These are phyloP conservation scores for Elegia similella DNA, from an alignment of 2,888 invertebrate species.

Conservation along the genomic window DNA sequence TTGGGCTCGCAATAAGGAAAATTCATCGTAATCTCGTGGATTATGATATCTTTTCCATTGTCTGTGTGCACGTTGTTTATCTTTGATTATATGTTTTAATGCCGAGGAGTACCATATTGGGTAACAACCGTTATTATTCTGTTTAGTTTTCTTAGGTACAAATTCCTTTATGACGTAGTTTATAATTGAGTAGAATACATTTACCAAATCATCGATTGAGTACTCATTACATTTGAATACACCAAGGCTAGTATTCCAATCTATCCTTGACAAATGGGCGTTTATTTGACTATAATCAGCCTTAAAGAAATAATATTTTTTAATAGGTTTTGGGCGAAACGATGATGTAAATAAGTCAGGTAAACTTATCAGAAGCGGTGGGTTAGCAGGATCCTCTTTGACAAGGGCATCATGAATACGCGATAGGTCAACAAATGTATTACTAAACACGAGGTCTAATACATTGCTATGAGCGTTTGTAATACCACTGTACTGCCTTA, in stretches of 20 bases:
- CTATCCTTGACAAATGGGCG: not conserved
- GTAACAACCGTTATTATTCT: not conserved
- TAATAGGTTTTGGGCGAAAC: not conserved
- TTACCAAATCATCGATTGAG: too few relatives aligned
- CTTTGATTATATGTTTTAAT: not conserved
- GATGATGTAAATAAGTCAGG: too few relatives aligned
- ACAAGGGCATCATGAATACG: too few relatives aligned
- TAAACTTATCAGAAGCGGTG: too few relatives aligned
- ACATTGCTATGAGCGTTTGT: too few relatives aligned
- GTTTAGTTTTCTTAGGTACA: not conserved
- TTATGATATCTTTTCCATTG: constrained; percentile 14
- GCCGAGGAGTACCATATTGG: constrained; percentile 4
- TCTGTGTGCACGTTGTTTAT: constrained; percentile 11
- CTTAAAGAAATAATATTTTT: not conserved
- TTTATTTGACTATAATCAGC: not conserved
- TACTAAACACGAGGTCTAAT: too few relatives aligned
- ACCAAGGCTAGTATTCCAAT: not conserved
- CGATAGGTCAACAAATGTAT: too few relatives aligned
- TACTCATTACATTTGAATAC: not conserved
- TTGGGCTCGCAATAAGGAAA: constrained; percentile 11
- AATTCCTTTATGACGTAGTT: not conserved
- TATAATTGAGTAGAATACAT: not conserved
- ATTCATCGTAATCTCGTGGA: constrained; percentile 16
- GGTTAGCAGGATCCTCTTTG: too few relatives aligned
- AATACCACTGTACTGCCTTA: too few relatives aligned